Base-by-base conservation (phyloP, 2,888 invertebrate species). In the Crioceris asparagi region DNA sequence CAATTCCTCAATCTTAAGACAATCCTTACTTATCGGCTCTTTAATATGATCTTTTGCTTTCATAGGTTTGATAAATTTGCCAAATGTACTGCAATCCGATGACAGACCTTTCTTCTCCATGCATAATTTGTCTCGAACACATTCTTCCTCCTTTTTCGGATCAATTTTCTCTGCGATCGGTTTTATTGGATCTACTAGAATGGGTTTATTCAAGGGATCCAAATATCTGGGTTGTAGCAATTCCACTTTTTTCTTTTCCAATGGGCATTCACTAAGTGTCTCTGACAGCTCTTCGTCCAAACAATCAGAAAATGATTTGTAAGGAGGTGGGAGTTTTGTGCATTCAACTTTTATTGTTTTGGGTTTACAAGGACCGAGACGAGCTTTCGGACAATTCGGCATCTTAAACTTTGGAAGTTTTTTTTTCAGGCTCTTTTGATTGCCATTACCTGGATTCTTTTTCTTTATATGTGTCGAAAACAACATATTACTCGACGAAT, bases 241-340 rank as follows among this genome's bases (percentile, higher is more conserved):
- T 4, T 38, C 37, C 5, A 46, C 31, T 23, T 39, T 43, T n/a
- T 47, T 44, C 16, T 16, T 29, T 15, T 44, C 46, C 23, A 50
- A 41, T 8, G 52, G 52, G 33, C 55, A 56, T 41, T 53, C 51
- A 7, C 47, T 47, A 6, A 51, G 31, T 4, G 39, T 43, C 10
- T 46, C 44, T 5, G 45, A 40, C 14, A 44, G 32, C 27, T 52
- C 50, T 30, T 52, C 47, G 12, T 53, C 47, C 25, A 54, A 38
- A 25, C 51, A 52, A 14, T 52, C 52, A n/a, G 51, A 46, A 37
- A 52, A 52, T 2, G 52, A 41, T 4, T 45, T 46, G 34, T 46
- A 51, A 2, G 52, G 52, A 5, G 49, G 43, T 17, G 26, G 25
- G 4, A 15, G 31, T 38, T 43, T 40, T 8, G 34, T 19, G 25